phyloP scores from a whole-genome alignment of 2,797 vertebrate species.

The Danio aesculapii region DNA sequence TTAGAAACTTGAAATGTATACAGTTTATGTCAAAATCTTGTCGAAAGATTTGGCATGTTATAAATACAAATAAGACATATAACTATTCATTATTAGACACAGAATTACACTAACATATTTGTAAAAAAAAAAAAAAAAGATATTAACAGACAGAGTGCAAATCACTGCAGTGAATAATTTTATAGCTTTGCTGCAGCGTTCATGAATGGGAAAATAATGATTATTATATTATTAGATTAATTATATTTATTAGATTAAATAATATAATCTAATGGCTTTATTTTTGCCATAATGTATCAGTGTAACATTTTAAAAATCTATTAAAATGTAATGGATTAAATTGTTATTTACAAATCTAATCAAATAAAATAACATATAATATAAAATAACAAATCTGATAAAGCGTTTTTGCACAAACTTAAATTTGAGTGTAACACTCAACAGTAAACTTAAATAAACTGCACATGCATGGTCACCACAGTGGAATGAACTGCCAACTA shows the following conservation, averaged over 20 bases:
- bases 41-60: no score
- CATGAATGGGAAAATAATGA: conserved; percentile 36
- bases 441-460: not conserved
- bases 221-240: not conserved
- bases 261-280: not conserved
- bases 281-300: not conserved
- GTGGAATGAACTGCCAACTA: no score
- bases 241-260: not conserved
- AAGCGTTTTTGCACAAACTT: not conserved
- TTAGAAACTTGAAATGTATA: not conserved
- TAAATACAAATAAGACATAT: no score
- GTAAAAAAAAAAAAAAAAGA: no score
- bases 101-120: no score
- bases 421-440: not conserved
- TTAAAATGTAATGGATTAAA: not conserved
- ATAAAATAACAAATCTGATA: not conserved
- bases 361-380: no score
- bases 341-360: not conserved
- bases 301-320: not conserved
- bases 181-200: conserved; percentile 44
- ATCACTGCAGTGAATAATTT: conserved; percentile 29
- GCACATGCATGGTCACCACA: not conserved
- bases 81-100: no score
- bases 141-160: conserved; percentile 29
- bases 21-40: no score